Base-by-base conservation (phyloP, 2,113 vertebrate species). In the Enhydra lutris region DNA sequence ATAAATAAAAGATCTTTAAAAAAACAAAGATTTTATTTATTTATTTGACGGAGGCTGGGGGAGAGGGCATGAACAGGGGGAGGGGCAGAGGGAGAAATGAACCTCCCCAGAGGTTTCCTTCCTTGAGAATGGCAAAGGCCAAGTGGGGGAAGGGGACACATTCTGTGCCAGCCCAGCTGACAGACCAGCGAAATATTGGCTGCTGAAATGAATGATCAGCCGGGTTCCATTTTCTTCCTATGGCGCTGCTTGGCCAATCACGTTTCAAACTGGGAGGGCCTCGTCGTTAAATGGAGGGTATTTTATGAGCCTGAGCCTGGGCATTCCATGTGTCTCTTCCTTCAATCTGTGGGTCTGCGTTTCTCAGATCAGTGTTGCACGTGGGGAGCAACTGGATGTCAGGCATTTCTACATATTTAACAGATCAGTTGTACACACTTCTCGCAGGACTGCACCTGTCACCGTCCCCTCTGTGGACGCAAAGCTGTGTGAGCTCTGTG, bases 401-500 rank as follows among this genome's bases (percentile, higher is more conserved):
- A 47, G 59, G 34, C 26, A 12, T 73, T 59, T 61, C 39, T 50
- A 1, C 23, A 6, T 79, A 50, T 93, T 74, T 57, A 7, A 7
- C 10, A 7, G 29, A 18, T 79, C 18, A 11, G 9, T 36, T 42
- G 63, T 45, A 57, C 4, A 29, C 2, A n/a, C 23, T 31, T 89
- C 11, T 76, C 1, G 7, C 42, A 29, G 2, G 52, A 52, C 18
- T 57, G 14, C 11, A 31, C 10, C 83, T 69, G 10, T 55, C 17
- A 4, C 31, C 1, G 7, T 4, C n/a, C 67, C 21, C 21, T 61
- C 20, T 45, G 47, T 23, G 59, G 36, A 31, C 13, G 13, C 0
- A 5, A 50, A n/a, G 34, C 55, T 39, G 4, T 21, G 0, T 45
- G 71, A 47, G 6, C 4, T 69, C 71, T 1, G 1, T 14, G 1